Conservation (phyloP, 2,888 invertebrate genomes). For the Campoletis raptor region DNA sequence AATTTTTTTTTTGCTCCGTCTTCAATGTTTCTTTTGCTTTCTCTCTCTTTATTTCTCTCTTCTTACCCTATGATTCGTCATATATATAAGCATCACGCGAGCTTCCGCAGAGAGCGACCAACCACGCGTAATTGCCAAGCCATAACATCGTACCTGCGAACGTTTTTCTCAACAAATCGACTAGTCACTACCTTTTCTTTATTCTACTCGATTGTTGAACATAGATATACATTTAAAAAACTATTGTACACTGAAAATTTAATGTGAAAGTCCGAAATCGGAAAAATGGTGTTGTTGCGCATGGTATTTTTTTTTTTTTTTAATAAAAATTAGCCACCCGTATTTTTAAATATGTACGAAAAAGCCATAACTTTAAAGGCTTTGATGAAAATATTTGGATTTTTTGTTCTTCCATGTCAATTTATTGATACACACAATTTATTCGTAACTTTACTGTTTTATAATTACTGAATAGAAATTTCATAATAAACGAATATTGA, state of each 20-base stretch:
- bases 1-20: not conserved
- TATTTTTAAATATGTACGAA: too few relatives aligned
- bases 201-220: not conserved
- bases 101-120: slow-evolving; percentile 68
- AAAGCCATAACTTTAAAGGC: too few relatives aligned
- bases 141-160: slow-evolving; percentile 47
- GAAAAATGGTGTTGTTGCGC: not conserved
- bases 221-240: not conserved
- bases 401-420: too few relatives aligned
- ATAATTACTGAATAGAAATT: too few relatives aligned
- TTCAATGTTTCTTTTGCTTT: not conserved
- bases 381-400: too few relatives aligned
- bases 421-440: too few relatives aligned
- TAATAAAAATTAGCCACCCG: too few relatives aligned
- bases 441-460: too few relatives aligned
- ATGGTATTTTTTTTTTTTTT: too few relatives aligned
- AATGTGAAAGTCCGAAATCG: not conserved
- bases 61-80: not conserved
- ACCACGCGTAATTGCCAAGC: slow-evolving; percentile 68
- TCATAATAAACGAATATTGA: not conserved
- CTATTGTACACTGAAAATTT: not conserved
- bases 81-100: slow-evolving; percentile 68
- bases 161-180: slow-evolving; percentile 68
- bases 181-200: slow-evolving; percentile 38
- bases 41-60: not conserved